A percentile compares a stretch with the other conserved stretches of the same genome.
phyloP scores from a whole-genome alignment of 2,797 vertebrate genomes.

The Argentina silus region DNA sequence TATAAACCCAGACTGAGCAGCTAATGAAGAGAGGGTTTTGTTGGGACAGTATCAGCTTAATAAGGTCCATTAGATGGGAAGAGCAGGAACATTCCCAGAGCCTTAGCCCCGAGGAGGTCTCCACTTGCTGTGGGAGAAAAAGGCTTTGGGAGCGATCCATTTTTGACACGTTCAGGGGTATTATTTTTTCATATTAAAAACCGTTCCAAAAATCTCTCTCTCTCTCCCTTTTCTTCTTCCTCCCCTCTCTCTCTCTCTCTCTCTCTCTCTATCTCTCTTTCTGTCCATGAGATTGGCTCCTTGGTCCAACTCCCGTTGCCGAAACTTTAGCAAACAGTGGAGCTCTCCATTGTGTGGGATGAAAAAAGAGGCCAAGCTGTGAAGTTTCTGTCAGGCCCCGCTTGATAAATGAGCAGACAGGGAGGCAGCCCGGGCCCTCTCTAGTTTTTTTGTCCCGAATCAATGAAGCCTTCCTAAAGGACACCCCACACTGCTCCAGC shows the following conservation, averaged over 20 bases:
- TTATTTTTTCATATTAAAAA: constrained; percentile 50
- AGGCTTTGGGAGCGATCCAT: constrained; percentile 49
- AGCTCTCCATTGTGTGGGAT: constrained; percentile 92
- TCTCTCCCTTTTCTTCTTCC: constrained; percentile 33
- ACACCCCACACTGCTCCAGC: constrained; percentile 99
- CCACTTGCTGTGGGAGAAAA: constrained; percentile 21
- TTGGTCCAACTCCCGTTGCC: constrained; percentile 90
- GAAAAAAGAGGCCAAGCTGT: constrained; percentile 89
- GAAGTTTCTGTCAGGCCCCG: constrained; percentile 93
- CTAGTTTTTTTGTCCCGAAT: constrained; percentile 93
- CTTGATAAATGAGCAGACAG: constrained; percentile 99
- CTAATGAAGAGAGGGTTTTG: constrained; percentile 2
- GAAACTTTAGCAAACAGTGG: constrained; percentile 95
- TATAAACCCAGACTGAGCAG: not conserved
- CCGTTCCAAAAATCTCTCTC: constrained; percentile 53
- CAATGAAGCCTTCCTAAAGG: constrained; percentile 99
- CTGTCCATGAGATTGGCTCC: constrained; percentile 75
- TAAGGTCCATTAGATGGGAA: constrained; percentile 32
- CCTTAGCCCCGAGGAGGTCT: constrained; percentile 37
- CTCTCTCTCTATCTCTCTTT: constrained; percentile 39
- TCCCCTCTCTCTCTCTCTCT: constrained; percentile 62
- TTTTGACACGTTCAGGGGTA: constrained; percentile 61
- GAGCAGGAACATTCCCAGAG: constrained; percentile 21
- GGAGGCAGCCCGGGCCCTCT: constrained; percentile 92
- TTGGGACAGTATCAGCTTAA: constrained; percentile 26